Conservation (phyloP, 2,797 vertebrate genomes). For the Thamnophis elegans region DNA sequence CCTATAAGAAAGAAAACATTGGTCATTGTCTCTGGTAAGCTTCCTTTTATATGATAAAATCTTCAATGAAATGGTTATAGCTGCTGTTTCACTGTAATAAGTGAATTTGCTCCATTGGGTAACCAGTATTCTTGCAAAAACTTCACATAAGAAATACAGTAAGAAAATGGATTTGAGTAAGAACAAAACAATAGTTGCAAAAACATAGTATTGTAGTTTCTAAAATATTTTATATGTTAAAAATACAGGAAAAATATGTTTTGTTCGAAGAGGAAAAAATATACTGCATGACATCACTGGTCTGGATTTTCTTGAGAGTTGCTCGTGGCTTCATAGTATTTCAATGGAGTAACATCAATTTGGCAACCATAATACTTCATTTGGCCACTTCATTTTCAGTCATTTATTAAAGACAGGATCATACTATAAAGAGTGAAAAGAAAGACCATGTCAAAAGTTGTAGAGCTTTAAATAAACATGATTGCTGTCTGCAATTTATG, state of each 20-base stretch:
- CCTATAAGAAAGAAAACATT: neutral
- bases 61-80: neutral
- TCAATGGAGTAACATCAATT: slow-evolving; percentile 67
- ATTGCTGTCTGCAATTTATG: neutral
- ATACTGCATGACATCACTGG: slow-evolving; percentile 69
- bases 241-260: slow-evolving; percentile 82
- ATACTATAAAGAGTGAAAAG: slow-evolving; percentile 80
- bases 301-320: slow-evolving; percentile 53
- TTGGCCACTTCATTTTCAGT: slow-evolving; percentile 72
- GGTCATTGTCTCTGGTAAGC: neutral
- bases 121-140: neutral
- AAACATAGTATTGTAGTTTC: slow-evolving; percentile 65
- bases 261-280: slow-evolving; percentile 77
- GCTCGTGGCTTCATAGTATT: slow-evolving; percentile 63
- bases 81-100: neutral
- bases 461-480: neutral
- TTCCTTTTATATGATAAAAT: neutral
- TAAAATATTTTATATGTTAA: slow-evolving; percentile 80
- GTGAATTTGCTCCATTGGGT: neutral
- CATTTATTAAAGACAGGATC: slow-evolving; percentile 97
- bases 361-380: slow-evolving; percentile 58
- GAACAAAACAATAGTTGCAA: slow-evolving; percentile 61
- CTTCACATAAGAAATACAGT: neutral
- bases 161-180: slow-evolving; percentile 22
- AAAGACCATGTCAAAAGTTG: slow-evolving; percentile 40